Base-by-base conservation (phyloP, 1,140 invertebrate genomes). In the Thrips palmi region DNA sequence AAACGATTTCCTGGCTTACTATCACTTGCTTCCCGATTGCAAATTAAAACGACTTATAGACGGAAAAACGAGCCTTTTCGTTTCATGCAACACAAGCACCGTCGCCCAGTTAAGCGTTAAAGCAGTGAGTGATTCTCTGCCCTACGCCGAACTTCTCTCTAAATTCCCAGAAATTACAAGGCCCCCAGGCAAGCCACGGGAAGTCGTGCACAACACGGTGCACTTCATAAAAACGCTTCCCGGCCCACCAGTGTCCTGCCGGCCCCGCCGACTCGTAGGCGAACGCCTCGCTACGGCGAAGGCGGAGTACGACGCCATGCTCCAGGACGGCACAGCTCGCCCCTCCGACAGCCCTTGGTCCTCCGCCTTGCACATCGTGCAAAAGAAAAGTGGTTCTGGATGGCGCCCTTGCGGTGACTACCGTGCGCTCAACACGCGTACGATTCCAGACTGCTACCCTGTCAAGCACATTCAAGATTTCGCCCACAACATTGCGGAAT, bases 401-500 rank as follows among this genome's bases (percentile, higher is more conserved):
- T 55, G 49, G 44, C 40, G 64, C 19, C 54, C 56, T 5, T 62
- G 57, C 45, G 58, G 62, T 0, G 64, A 68, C 37, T 70, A 63
- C 40, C 43, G 59, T 7, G 24, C 27, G 2, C 46, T 69, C 0
- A 70, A 70, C 45, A 38, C 45, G 0, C 28, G 43, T 5, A 62
- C 55, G 11, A 41, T 49, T 14, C 49, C 51, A 0, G 59, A 65
- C 37, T 24, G 46, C 1, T 63, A 60, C 39, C 57, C 57, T 2
- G 37, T 63, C 0, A 53, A 52, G 1, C 42, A 52, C 17, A 45
- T 54, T 2, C 43, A 43, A 0, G 49, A 54, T 32, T 48, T 51
- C 7, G 39, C 64, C 0, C 35, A 1, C 42, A 22, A 12, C 12
- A 23, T 39, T 8, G 41, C 47, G n/a, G n/a, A n/a, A n/a, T n/a